A percentile compares a stretch with the other conserved stretches of the same genome.
phyloP scores from a whole-genome alignment of 2,113 vertebrate species.

The Sialia sialis region DNA sequence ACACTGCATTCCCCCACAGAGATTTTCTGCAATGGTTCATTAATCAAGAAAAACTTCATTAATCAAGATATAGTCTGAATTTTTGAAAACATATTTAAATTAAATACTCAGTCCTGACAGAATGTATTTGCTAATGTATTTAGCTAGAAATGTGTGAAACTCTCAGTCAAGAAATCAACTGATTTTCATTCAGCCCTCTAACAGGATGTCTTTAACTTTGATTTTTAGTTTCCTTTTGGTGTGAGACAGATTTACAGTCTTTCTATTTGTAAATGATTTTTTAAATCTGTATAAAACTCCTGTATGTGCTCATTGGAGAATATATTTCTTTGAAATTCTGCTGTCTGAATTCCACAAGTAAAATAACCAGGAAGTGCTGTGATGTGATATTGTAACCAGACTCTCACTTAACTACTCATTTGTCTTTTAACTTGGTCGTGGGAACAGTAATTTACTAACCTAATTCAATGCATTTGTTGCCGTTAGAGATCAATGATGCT shows the following conservation, averaged over 20 bases:
- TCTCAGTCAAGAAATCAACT: not conserved
- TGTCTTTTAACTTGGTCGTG: conserved; percentile 64
- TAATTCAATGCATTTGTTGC: conserved; percentile 40
- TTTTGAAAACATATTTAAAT: conserved; percentile 28
- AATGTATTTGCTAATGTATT: conserved; percentile 27
- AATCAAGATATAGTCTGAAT: conserved; percentile 6
- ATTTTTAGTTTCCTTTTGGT: not conserved
- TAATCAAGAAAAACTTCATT: conserved; percentile 35
- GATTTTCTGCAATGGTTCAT: not conserved
- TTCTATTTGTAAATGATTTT: not conserved
- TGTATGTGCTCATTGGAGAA: not conserved
- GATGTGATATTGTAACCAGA: conserved; percentile 47
- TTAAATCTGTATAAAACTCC: not conserved
- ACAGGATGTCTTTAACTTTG: not conserved
- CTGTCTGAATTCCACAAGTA: conserved; percentile 48
- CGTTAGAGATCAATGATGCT: conserved; percentile 3
- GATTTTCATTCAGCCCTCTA: not conserved
- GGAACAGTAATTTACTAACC: conserved; percentile 68
- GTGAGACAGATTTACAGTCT: not conserved
- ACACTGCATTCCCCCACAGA: not conserved
- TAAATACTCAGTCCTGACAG: not conserved
- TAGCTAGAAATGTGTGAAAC: conserved; percentile 34
- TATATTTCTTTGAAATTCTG: not conserved
- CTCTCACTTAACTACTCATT: conserved; percentile 57
- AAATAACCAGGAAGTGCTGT: conserved; percentile 40